Percentiles rank a stretch among this genome's conserved stretches.
Conservation (phyloP, 2,888 invertebrate genomes). For the Folsomia candida region DNA sequence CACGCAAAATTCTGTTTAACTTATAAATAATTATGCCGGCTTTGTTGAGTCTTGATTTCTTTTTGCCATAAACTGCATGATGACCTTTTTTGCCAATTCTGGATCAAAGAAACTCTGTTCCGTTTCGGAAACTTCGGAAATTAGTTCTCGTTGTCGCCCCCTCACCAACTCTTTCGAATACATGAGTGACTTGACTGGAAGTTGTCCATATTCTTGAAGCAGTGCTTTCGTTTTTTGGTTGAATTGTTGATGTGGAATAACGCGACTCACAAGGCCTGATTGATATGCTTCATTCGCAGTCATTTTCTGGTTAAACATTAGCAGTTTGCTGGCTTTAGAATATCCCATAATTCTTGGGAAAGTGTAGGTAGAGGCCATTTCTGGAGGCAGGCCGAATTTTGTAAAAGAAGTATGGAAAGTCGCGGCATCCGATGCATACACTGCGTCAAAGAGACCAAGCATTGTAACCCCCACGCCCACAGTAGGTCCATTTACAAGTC, state of each 20-base stretch:
- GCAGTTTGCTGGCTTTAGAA: slow-evolving; percentile 19
- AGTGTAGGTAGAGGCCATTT: slow-evolving; percentile 22
- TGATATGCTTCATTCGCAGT: slow-evolving; percentile 19
- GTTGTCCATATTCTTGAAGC: slow-evolving; percentile 6
- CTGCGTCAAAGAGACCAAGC: slow-evolving; percentile 79
- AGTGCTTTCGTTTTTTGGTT: background rate
- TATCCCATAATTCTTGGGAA: slow-evolving; percentile 32
- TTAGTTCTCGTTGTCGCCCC: slow-evolving; percentile 11
- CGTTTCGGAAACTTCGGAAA: slow-evolving; percentile 6
- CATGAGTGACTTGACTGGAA: slow-evolving; percentile 19
- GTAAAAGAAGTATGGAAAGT: slow-evolving; percentile 26
- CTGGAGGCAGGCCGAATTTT: slow-evolving; percentile 22
- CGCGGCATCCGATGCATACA: slow-evolving; percentile 53
- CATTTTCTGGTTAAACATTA: slow-evolving; percentile 22
- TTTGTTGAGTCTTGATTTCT: too few relatives aligned
- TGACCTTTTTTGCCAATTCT: slow-evolving; percentile 21
- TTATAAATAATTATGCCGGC: too few relatives aligned
- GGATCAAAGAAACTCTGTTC: slow-evolving; percentile 28
- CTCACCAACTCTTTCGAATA: slow-evolving; percentile 21
- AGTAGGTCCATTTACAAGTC: slow-evolving; percentile 91
- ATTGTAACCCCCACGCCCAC: slow-evolving; percentile 86
- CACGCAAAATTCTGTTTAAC: too few relatives aligned
- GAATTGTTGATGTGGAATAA: slow-evolving; percentile 17
- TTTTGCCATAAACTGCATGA: slow-evolving; percentile 15
- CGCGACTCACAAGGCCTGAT: slow-evolving; percentile 23